A percentile compares a stretch with the other conserved stretches of the same genome.
Evolutionary conservation across 2,888 invertebrate species (phyloP).

Genomic region (Odontothrips loti): DNA sequence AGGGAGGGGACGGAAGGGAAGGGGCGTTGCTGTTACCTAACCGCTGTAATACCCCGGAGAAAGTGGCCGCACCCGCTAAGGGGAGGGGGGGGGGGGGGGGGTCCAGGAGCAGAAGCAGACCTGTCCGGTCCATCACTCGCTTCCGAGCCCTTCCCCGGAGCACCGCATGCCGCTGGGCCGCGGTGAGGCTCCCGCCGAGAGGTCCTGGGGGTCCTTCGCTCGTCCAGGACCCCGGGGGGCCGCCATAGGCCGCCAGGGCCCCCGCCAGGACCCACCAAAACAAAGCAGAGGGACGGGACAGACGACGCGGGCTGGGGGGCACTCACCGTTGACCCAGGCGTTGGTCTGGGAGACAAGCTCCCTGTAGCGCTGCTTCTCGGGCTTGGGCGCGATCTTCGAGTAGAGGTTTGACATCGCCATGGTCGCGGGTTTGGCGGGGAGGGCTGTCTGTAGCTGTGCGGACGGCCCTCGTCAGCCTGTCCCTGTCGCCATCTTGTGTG

Average conservation of each 20-base stretch:
- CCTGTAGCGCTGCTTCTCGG: constrained; percentile 52
- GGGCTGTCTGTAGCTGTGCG: not conserved
- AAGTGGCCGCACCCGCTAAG: not conserved
- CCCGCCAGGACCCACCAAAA: constrained; percentile 23
- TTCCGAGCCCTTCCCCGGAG: not conserved
- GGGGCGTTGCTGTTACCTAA: constrained; percentile 11
- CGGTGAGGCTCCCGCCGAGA: too few relatives aligned
- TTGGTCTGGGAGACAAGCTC: constrained; percentile 78
- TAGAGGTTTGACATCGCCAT: constrained; percentile 73
- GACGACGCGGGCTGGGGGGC: constrained; percentile 28
- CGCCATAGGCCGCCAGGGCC: not conserved
- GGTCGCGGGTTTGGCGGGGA: constrained; percentile 36
- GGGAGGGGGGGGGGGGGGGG: not conserved
- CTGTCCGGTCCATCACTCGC: not conserved
- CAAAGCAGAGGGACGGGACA: not conserved
- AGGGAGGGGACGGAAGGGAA: constrained; percentile 20
- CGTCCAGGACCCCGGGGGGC: not conserved
- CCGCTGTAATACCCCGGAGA: constrained; percentile 17
- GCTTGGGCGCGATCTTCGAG: constrained; percentile 69
- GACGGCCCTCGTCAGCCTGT: not conserved
- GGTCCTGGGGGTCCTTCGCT: not conserved
- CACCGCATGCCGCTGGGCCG: not conserved
- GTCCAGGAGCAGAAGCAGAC: not conserved
- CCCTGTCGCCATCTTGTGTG: constrained; percentile 15
- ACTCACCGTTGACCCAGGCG: constrained; percentile 83